Percentiles rank a stretch among this genome's conserved stretches.
Conservation (phyloP, 2,113 vertebrate genomes). For the Kobus ellipsiprymnus region DNA sequence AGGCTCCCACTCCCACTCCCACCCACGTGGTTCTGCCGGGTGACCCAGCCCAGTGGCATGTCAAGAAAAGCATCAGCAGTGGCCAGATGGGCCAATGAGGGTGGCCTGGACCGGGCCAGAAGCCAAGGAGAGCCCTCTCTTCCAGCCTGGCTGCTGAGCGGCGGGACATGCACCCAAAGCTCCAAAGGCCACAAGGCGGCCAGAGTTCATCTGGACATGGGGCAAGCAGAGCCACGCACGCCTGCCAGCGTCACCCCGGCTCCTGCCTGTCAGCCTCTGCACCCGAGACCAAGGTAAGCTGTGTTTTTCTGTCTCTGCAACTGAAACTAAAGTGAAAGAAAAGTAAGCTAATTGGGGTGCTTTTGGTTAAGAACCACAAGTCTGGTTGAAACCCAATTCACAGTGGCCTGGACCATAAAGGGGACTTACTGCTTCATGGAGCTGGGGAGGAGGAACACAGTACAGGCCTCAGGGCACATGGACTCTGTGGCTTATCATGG, state of each 20-base stretch:
- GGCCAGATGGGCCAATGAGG: neutral
- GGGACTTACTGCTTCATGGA: neutral
- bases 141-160: neutral
- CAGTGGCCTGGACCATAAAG: neutral
- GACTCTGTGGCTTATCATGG: neutral
- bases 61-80: neutral
- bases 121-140: neutral
- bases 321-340: neutral
- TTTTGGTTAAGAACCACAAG: neutral
- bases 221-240: neutral
- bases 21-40: neutral
- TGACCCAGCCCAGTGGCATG: neutral
- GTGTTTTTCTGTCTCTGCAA: neutral
- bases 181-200: neutral
- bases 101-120: neutral
- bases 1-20: neutral
- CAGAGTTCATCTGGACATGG: neutral
- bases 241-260: no score
- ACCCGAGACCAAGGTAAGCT: neutral
- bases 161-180: neutral
- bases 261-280: neutral
- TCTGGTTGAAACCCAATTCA: neutral
- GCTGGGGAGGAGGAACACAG: neutral
- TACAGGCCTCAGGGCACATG: neutral
- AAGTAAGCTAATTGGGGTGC: neutral